Base-by-base conservation (phyloP, 2,888 invertebrate species). In the Apodemia duryi region DNA sequence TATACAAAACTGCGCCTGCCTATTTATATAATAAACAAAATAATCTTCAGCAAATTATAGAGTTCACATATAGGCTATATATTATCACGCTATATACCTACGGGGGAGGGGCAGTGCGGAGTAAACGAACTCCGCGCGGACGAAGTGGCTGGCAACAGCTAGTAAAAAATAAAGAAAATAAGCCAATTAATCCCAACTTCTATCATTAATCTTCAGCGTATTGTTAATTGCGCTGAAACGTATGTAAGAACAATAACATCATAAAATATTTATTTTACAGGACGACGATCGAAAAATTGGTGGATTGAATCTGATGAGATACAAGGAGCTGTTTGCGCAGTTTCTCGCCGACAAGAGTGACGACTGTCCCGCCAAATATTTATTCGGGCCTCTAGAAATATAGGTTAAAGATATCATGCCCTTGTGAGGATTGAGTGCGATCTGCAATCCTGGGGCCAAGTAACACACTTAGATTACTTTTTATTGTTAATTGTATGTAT, bases 311-410 rank as follows among this genome's bases (percentile, higher is more conserved):
- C 81, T 96, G 67, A 93, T 95, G 6, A 93, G 97, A 79, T 97
- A 97, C 80, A 96, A 97, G 82, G 97, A 97, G 81, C 91, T 97
- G 3, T 97, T 97, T 81, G 96, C 96, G 0, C 94, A 96, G 83
- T 97, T 96, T 88, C 92, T 97, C 68, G 96, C 97, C 35, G 95
- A 96, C 82, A 94, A 94, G 51, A 94, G 93, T 72, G 96, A 96
- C 66, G 93, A 94, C 74, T 94, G 94, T 77, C 93, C 94, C 68
- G 96, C 96, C 52, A 95, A 95, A 64, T 94, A 96, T 76, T 92
- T 97, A 21, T 97, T 97, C 82, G 97, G 97, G 61, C 97, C 97
- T 52, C 87, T 97, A 74, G 93, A 89, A 74, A 71, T 86, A 74
- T 90, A 90, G 35, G 35, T n/a, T n/a, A 51, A n/a, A 21, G 49